phyloP scores from a whole-genome alignment of 2,113 vertebrate species.

The crab-eating macaque (Macaca fascicularis) region DNA sequence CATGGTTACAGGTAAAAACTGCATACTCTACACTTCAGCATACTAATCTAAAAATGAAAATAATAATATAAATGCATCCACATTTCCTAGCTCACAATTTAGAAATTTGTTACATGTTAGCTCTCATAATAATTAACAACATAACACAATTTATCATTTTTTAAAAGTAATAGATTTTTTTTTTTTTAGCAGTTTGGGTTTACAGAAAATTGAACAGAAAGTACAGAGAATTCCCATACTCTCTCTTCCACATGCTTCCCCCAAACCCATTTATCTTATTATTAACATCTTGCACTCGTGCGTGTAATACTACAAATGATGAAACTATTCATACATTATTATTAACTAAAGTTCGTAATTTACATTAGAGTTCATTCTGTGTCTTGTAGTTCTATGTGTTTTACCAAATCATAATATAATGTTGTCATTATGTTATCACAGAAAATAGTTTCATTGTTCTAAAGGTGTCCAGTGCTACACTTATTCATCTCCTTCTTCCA shows the following conservation, averaged over 20 bases:
- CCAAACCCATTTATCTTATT: background rate
- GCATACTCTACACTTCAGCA: background rate
- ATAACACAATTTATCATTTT: background rate
- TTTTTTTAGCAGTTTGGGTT: background rate
- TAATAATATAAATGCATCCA: background rate
- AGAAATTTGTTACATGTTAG: background rate
- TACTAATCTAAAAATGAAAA: background rate
- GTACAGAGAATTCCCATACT: background rate
- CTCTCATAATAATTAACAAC: background rate
- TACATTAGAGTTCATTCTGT: background rate
- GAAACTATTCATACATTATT: background rate
- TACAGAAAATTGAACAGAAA: background rate
- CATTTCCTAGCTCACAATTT: background rate
- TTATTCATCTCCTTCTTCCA: background rate
- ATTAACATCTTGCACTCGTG: background rate
- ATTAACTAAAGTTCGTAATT: background rate
- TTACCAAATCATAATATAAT: background rate
- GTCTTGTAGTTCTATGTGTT: background rate
- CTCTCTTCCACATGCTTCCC: background rate
- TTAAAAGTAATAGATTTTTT: background rate
- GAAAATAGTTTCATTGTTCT: background rate
- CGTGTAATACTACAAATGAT: background rate
- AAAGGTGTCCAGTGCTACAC: background rate
- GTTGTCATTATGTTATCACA: background rate
- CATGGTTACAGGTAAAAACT: background rate